Evolutionary conservation across 1,140 invertebrate genomes (phyloP), one percentile per base, ranked within the genome.

Genomic region (Drosophila littoralis): DNA sequence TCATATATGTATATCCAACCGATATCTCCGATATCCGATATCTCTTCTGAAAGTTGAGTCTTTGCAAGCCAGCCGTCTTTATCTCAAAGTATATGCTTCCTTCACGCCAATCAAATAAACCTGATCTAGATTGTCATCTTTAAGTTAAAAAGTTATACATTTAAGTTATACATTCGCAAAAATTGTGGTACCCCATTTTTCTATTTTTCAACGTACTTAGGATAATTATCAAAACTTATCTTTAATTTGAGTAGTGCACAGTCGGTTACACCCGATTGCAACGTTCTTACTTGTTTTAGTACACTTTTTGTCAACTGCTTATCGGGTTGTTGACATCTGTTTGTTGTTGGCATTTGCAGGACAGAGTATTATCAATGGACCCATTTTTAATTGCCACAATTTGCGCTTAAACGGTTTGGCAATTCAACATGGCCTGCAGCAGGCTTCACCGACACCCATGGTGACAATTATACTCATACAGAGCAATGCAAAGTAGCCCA

Each of bases 371-470:
- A 48, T 46, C 38, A 52, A 75, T 68, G 50, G 43, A 58, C 58
- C 51, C 59, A 46, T 66, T 74, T 86, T 88, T 88, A 88, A 88
- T 88, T 88, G 83, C 51, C 77, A 68, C 84, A 88, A 88, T 88
- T 88, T 88, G 70, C 63, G 73, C 76, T 89, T 83, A 88, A 89
- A 83, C 84, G 84, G 77, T 88, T 89, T 83, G 73, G 46, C 80
- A 80, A 77, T 84, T 89, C 66, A 75, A 75, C 80, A 70, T 81
- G 50, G 73, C 79, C 73, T 65, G 72, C 52, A 77, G 79, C 67
- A 10, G 35, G 8, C 35, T 9, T 32, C 38, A 33, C 51, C 81
- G 71, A 81, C 84, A 89, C 85, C 84, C 84, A 81, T 84, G 85
- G 84, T 89, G 84, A 89, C 84, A 90, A 89, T 89, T 89, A 89